These are phyloP conservation scores for Sciaenops ocellatus DNA, from an alignment of 2,797 vertebrate genomes.

Conservation along the genomic window DNA sequence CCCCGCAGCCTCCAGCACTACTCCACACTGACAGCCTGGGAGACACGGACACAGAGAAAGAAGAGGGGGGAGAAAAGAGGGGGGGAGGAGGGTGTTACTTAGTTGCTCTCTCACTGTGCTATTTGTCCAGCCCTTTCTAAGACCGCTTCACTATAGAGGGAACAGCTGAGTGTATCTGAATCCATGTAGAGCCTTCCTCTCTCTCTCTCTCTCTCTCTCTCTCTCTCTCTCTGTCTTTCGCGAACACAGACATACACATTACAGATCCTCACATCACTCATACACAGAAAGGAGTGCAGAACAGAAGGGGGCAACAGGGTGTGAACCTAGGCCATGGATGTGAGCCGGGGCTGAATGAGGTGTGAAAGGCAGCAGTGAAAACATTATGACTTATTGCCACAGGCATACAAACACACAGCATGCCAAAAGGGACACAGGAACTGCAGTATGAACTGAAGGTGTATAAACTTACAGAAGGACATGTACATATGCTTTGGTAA, in stretches of 20 bases:
- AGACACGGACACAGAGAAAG: conserved; percentile 71
- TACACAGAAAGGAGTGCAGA: conserved; percentile 56
- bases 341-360: conserved; percentile 54
- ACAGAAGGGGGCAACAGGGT: conserved; percentile 39
- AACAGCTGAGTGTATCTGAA: conserved; percentile 75
- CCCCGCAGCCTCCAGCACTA: conserved; percentile 73
- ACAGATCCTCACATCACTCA: conserved; percentile 65
- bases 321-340: conserved; percentile 30
- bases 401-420: conserved; percentile 54
- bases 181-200: conserved; percentile 30
- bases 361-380: conserved; percentile 51
- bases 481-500: conserved; percentile 30
- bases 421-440: conserved; percentile 37
- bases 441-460: conserved; percentile 11
- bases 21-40: conserved; percentile 84
- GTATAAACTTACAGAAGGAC: conserved; percentile 29
- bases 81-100: conserved; percentile 85
- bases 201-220: conserved; percentile 5
- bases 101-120: conserved; percentile 82
- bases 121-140: conserved; percentile 80
- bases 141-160: conserved; percentile 84
- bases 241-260: conserved; percentile 38
- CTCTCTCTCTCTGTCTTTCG: conserved; percentile 17
- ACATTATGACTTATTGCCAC: conserved; percentile 59
- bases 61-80: conserved; percentile 52